Conservation (phyloP, 2,113 vertebrate species). For the Alosa alosa region DNA sequence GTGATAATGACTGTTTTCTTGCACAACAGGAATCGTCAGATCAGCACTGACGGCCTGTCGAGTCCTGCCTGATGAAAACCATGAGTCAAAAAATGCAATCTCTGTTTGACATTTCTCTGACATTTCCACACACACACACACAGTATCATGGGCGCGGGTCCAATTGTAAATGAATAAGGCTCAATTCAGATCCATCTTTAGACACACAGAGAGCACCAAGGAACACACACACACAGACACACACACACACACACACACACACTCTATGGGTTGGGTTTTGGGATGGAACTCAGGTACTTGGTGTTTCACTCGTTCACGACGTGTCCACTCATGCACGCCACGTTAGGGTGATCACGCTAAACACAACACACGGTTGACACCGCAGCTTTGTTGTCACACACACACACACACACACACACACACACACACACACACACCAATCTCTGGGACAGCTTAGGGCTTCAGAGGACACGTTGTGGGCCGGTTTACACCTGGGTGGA, state of each 20-base stretch:
- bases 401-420: not conserved
- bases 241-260: no score
- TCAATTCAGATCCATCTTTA: not conserved
- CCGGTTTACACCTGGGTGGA: not conserved
- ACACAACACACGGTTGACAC: not conserved
- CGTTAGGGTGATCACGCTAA: not conserved
- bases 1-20: constrained; percentile 6
- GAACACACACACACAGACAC: no score
- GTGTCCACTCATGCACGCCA: not conserved
- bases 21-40: not conserved
- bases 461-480: no score
- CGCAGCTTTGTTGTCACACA: not conserved
- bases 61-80: not conserved
- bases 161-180: not conserved
- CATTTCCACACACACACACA: not conserved
- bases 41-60: not conserved
- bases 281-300: not conserved
- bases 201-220: not conserved
- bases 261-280: not conserved
- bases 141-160: not conserved
- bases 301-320: not conserved
- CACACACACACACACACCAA: no score
- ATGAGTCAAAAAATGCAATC: not conserved
- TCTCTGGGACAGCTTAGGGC: no score
- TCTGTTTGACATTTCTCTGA: constrained; percentile 10